These are phyloP conservation scores for Lipophrys pholis DNA, from an alignment of 2,113 vertebrate genomes.

Conservation along the genomic window DNA sequence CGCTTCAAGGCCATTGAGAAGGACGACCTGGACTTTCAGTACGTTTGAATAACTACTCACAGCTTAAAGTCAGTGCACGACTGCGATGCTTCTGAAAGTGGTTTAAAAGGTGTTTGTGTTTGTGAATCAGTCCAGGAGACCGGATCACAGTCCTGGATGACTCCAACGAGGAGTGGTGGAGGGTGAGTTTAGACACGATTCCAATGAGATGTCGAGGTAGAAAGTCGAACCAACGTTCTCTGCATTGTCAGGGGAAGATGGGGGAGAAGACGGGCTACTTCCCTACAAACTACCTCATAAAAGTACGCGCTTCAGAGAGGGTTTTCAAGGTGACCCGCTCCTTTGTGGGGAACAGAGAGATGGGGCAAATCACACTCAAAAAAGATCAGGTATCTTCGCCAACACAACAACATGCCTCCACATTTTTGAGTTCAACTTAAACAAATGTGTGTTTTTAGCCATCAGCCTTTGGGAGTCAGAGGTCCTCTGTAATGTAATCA, in stretches of 20 bases:
- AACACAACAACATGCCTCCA: too few species aligned
- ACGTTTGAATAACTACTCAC: conserved; percentile 59
- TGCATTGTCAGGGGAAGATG: conserved; percentile 89
- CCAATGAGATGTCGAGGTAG: background rate
- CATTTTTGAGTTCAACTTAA: too few species aligned
- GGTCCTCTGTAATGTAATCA: too few species aligned
- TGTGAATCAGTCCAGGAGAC: conserved; percentile 89
- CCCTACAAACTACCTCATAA: conserved; percentile 95
- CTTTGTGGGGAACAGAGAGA: conserved; percentile 95
- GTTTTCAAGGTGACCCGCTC: conserved; percentile 91
- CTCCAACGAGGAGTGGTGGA: conserved; percentile 99
- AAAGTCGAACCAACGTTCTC: background rate
- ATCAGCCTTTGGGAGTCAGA: too few species aligned
- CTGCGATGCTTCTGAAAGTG: background rate
- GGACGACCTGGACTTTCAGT: conserved; percentile 98
- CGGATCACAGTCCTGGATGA: conserved; percentile 96
- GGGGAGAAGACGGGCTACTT: conserved; percentile 94
- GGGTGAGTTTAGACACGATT: conserved; percentile 83
- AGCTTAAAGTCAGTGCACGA: background rate
- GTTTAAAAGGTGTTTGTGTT: conserved; percentile 1
- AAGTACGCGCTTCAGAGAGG: conserved; percentile 90
- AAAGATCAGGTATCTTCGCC: conserved; percentile 90
- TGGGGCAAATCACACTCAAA: conserved; percentile 96
- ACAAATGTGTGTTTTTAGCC: too few species aligned
- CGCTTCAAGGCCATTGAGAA: conserved; percentile 98